Evolutionary conservation across 2,888 invertebrate genomes (phyloP), one percentile per base, ranked within the genome.

Genomic region (Flexamia atlantica): DNA sequence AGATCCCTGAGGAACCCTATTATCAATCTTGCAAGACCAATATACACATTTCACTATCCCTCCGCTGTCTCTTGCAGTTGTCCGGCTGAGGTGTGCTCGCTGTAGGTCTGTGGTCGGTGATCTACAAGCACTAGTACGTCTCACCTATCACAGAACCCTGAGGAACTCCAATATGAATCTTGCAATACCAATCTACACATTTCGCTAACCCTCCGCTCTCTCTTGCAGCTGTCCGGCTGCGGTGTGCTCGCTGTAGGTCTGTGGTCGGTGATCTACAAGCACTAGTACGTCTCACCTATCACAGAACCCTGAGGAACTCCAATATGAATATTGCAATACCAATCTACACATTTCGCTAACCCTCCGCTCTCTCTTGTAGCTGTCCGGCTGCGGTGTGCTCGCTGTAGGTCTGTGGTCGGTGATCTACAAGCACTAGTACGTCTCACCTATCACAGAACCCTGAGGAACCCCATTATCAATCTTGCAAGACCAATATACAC

Each of bases 331-430:
- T n/a, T n/a, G n/a, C n/a, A n/a, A n/a, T n/a, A n/a, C n/a, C n/a
- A n/a, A n/a, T n/a, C n/a, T n/a, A n/a, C n/a, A n/a, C n/a, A n/a
- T n/a, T n/a, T n/a, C n/a, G n/a, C 36, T 9, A 46, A 2, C 46
- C 46, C 12, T 12, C 46, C n/a, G 84, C 32, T 12, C 12, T 17
- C 46, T 53, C 87, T 86, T 87, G 84, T n/a, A 97, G 97, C 90
- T 96, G 88, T 95, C 96, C 88, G 97, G 97, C 20, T 89, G 94
- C 2, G 95, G 94, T 2, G 95, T 97, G 14, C 91, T 96, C 40
- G 93, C 92, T 0, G 94, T 97, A 28, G 96, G 96, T 23, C 91
- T 96, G 80, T 97, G 96, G 95, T 96, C 95, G 9, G 92, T 96
- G 81, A 90, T 95, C 74, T 93, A 94, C 86, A 93, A 95, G 86